phyloP scores from a whole-genome alignment of 2,797 vertebrate genomes.

The Leucoraja ocellata region DNA sequence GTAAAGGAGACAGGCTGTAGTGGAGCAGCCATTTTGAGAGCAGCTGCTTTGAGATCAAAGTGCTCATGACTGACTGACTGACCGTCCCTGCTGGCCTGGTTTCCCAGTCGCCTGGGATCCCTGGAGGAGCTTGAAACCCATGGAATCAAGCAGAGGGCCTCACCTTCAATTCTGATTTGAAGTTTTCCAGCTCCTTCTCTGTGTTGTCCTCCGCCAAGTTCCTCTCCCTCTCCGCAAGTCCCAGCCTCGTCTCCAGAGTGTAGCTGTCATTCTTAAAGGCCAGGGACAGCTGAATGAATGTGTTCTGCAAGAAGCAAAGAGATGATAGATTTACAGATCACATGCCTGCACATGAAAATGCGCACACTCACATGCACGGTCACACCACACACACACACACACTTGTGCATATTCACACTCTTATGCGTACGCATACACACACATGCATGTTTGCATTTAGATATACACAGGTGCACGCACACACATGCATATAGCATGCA shows the following conservation, averaged over 20 bases:
- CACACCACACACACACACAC: neutral
- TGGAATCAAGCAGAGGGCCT: conserved; percentile 37
- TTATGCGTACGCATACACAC: neutral
- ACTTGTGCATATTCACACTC: neutral
- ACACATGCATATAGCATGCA: too few species aligned
- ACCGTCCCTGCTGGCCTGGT: too few species aligned
- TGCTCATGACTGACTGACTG: too few species aligned
- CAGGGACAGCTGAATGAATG: conserved; percentile 92
- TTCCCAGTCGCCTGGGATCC: too few species aligned
- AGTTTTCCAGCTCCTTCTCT: conserved; percentile 90
- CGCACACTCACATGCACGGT: too few species aligned
- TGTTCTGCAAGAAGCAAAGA: conserved; percentile 66
- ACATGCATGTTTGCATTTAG: neutral
- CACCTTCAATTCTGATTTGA: conserved; percentile 85
- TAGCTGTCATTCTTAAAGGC: conserved; percentile 97
- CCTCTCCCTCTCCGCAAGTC: conserved; percentile 86
- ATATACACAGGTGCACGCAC: too few species aligned
- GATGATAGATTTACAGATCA: too few species aligned
- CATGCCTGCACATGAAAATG: too few species aligned
- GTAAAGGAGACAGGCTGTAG: too few species aligned
- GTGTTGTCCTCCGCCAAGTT: conserved; percentile 90
- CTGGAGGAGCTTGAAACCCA: neutral
- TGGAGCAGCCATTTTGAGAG: too few species aligned
- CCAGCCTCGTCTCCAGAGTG: conserved; percentile 86
- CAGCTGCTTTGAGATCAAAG: too few species aligned